Evolutionary conservation across 2,113 vertebrate genomes (phyloP).

Genomic region (Chaetura pelagica): DNA sequence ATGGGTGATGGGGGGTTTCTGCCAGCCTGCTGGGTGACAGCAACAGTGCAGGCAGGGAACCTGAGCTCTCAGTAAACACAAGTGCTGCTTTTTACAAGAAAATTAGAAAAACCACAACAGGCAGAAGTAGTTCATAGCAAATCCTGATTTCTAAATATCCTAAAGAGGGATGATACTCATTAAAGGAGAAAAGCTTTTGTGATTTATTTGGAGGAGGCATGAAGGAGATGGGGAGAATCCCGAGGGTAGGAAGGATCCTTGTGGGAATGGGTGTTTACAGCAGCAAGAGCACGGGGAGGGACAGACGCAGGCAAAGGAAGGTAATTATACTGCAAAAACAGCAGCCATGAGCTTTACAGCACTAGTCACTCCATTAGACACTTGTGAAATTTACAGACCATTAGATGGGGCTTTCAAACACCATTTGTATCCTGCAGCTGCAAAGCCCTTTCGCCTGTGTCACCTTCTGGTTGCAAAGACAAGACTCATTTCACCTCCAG

Average conservation of each 20-base stretch:
- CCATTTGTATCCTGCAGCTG: neutral
- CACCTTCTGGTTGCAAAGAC: neutral
- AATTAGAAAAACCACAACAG: neutral
- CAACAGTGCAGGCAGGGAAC: neutral
- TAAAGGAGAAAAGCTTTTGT: neutral
- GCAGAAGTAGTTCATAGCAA: neutral
- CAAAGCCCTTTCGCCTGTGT: neutral
- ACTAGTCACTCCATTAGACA: neutral
- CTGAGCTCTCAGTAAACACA: neutral
- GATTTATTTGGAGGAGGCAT: neutral
- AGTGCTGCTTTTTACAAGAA: neutral
- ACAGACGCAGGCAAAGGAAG: neutral
- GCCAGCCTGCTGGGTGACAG: neutral
- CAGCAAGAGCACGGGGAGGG: neutral
- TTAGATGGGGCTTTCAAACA: neutral
- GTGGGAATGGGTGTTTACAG: neutral
- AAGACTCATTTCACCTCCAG: neutral
- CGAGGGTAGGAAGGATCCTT: neutral
- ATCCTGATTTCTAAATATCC: neutral
- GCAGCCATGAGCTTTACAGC: neutral
- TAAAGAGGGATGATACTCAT: neutral
- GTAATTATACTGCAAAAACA: neutral
- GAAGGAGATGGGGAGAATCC: neutral
- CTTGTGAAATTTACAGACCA: neutral
- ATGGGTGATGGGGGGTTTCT: neutral